Conservation (phyloP, 2,113 vertebrate genomes). For the Ondatra zibethicus region DNA sequence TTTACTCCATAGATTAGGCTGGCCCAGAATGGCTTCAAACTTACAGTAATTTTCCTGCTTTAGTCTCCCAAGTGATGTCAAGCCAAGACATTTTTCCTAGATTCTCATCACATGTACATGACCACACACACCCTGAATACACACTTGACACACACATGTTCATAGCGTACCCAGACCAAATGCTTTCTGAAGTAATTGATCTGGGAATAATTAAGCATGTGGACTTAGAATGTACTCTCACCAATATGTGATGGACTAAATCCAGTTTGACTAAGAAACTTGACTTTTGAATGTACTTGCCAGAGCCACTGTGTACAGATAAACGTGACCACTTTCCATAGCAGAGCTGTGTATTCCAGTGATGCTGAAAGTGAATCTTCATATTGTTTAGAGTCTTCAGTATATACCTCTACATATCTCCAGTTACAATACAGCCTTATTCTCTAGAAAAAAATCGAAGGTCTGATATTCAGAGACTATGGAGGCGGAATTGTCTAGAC, state of each 20-base stretch:
- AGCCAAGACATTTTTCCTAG: background rate
- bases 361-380: background rate
- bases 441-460: background rate
- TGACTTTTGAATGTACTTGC: background rate
- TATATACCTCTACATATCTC: background rate
- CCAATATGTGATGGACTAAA: background rate
- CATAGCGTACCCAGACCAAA: background rate
- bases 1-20: background rate
- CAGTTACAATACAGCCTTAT: background rate
- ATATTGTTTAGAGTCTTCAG: background rate
- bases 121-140: background rate
- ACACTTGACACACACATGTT: background rate
- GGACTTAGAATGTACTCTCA: background rate
- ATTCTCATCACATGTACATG: background rate
- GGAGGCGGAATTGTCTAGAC: background rate
- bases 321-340: background rate
- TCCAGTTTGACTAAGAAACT: background rate
- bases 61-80: background rate
- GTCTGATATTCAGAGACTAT: background rate
- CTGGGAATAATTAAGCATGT: background rate
- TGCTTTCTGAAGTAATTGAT: conserved; percentile 3
- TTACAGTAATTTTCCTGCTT: background rate
- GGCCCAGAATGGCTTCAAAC: background rate
- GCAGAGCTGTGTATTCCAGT: background rate
- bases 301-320: background rate